Evolutionary conservation across 2,797 vertebrate species (phyloP).

Genomic region (Liasis olivaceus): DNA sequence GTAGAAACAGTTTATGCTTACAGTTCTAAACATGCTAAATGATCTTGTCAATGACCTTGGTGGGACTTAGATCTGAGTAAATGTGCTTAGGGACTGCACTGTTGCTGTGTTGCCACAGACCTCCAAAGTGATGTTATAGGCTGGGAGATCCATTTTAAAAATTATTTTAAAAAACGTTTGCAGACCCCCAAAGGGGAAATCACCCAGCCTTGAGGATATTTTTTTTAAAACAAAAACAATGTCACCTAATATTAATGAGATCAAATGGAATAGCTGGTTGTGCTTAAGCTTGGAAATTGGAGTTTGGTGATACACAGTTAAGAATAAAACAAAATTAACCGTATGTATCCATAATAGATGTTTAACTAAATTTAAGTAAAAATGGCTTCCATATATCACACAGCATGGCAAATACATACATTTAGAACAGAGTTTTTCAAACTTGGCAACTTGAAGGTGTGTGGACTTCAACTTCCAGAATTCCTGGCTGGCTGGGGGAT

Average conservation of each 20-base stretch:
- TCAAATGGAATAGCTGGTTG: background rate
- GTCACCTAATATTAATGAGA: background rate
- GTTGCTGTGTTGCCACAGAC: background rate
- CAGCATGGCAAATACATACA: too few species aligned
- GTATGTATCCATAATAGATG: too few species aligned
- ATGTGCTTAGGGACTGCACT: too few species aligned
- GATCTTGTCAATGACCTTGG: background rate
- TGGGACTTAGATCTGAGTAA: background rate
- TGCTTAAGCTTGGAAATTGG: background rate
- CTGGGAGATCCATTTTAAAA: background rate
- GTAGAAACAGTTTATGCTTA: background rate
- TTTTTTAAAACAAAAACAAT: background rate
- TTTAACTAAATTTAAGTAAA: background rate
- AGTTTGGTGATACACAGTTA: too few species aligned
- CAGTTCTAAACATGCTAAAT: background rate
- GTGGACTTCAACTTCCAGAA: too few species aligned
- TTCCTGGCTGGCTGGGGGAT: too few species aligned
- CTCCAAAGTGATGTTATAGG: background rate
- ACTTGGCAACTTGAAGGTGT: too few species aligned
- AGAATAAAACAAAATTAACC: background rate
- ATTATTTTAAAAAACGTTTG: background rate
- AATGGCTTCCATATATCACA: background rate
- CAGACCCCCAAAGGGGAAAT: background rate
- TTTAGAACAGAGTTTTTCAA: too few species aligned
- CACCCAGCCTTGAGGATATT: background rate